Evolutionary conservation across 2,113 vertebrate genomes (phyloP).

Genomic region (Struthio camelus): DNA sequence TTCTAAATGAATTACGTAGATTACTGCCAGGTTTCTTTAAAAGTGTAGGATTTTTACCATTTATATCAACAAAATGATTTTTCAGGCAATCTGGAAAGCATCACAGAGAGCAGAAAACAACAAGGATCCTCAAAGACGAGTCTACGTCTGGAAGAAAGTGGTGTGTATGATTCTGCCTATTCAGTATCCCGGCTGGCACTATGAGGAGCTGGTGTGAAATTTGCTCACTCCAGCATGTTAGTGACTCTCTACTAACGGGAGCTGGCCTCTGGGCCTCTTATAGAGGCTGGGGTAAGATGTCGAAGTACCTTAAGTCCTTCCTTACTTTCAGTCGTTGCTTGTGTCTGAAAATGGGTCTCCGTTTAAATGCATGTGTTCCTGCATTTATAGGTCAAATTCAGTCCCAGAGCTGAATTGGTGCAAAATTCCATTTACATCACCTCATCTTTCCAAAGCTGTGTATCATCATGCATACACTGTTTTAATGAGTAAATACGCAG

Average conservation of each 20-base stretch:
- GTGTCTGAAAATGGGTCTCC: rapidly evolving
- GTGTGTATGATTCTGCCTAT: not conserved
- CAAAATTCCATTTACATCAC: not conserved
- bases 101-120: not conserved
- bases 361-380: not conserved
- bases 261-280: not conserved
- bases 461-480: rapidly evolving
- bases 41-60: not conserved
- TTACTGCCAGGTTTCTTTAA: not conserved
- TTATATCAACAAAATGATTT: not conserved
- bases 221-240: not conserved
- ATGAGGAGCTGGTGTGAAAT: rapidly evolving
- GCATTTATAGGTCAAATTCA: not conserved
- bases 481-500: not conserved
- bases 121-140: not conserved
- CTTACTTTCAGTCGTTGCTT: not conserved
- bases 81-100: conserved; percentile 3
- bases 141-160: not conserved
- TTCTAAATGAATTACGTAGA: not conserved
- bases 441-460: not conserved
- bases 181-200: not conserved
- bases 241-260: not conserved
- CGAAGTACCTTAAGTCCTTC: not conserved
- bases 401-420: not conserved
- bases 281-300: not conserved